Evolutionary conservation across 2,888 invertebrate genomes (phyloP).

Genomic region (Sinelater perroti): DNA sequence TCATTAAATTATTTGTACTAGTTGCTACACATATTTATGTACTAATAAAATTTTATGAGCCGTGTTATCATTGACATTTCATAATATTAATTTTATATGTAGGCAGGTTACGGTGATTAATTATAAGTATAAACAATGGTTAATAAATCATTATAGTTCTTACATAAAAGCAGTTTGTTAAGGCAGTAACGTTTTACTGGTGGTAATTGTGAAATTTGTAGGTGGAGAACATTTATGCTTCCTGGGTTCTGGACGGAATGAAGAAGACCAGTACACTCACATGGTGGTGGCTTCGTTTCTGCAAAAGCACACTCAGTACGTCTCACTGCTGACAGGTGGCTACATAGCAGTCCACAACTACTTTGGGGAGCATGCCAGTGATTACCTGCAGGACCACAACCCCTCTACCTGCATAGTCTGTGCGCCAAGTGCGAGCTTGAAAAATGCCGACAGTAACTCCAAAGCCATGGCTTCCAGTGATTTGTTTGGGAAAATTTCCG

Average conservation of each 20-base stretch:
- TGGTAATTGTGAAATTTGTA: constrained; percentile 35
- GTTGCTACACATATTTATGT: too few relatives aligned
- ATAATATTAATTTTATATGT: too few relatives aligned
- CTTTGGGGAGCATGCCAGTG: constrained; percentile 81
- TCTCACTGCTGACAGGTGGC: constrained; percentile 91
- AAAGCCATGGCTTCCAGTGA: constrained; percentile 65
- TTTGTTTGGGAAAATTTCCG: constrained; percentile 83
- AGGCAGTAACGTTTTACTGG: neutral
- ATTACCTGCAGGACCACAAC: constrained; percentile 87
- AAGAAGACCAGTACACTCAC: constrained; percentile 95
- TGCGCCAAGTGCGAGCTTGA: constrained; percentile 61
- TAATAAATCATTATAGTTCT: neutral
- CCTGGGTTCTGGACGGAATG: constrained; percentile 91
- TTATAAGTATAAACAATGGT: neutral
- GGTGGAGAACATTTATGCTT: constrained; percentile 89
- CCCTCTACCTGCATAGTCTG: constrained; percentile 83
- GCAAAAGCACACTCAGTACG: constrained; percentile 91
- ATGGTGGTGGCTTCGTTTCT: constrained; percentile 98
- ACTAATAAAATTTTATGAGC: too few relatives aligned
- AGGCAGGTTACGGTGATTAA: too few relatives aligned
- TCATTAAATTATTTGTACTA: too few relatives aligned
- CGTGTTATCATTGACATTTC: too few relatives aligned
- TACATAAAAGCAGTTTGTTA: neutral
- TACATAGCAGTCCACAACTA: constrained; percentile 86
- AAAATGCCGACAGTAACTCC: constrained; percentile 41